Evolutionary conservation across 2,888 invertebrate species (phyloP).

Genomic region (Dolomedes plantarius): DNA sequence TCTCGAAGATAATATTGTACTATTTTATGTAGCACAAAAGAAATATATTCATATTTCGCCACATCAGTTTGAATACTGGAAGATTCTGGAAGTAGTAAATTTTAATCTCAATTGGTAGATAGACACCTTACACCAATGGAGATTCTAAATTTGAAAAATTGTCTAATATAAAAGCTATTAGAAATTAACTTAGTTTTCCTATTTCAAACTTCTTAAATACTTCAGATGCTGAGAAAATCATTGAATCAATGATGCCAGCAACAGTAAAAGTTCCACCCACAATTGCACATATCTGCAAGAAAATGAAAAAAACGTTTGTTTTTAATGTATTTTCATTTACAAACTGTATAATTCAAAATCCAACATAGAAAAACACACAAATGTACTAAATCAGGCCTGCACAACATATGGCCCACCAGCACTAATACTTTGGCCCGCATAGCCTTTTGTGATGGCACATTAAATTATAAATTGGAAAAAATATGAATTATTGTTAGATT

Average conservation of each 20-base stretch:
- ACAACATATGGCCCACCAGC: too few relatives aligned
- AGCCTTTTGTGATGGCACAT: too few relatives aligned
- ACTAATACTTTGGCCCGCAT: too few relatives aligned
- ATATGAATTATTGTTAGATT: too few relatives aligned
- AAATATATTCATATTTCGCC: background rate
- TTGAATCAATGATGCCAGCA: slow-evolving; percentile 80
- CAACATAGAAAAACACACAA: background rate
- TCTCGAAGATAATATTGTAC: background rate
- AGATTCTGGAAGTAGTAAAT: background rate
- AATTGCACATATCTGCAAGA: slow-evolving; percentile 80
- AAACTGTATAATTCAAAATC: background rate
- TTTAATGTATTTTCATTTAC: background rate
- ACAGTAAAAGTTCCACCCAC: slow-evolving; percentile 81
- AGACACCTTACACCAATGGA: background rate
- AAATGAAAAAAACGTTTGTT: slow-evolving; percentile 11
- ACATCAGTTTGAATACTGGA: background rate
- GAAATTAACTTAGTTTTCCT: slow-evolving; percentile 79
- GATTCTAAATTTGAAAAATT: slow-evolving; percentile 14
- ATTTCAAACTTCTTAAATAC: slow-evolving; percentile 80
- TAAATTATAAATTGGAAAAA: too few relatives aligned
- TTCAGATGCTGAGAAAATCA: slow-evolving; percentile 80
- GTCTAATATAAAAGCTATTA: slow-evolving; percentile 1
- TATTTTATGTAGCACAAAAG: background rate
- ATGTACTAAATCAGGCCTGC: background rate
- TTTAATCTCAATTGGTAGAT: background rate